These are phyloP conservation scores for Gallinago solitaria DNA, from an alignment of 2,797 vertebrate species.

Conservation along the genomic window DNA sequence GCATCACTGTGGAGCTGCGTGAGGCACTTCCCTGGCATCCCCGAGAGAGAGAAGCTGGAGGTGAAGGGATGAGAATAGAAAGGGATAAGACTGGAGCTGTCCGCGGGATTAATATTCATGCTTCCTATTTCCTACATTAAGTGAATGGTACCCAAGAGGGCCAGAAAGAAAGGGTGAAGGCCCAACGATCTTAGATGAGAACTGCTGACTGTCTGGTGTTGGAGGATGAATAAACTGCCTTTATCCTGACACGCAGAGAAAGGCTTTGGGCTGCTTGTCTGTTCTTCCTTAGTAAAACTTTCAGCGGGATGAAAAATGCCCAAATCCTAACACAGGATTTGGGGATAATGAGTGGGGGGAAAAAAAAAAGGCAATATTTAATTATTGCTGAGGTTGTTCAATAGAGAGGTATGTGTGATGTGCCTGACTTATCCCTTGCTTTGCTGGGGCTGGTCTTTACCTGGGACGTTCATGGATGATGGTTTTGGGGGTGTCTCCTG, in stretches of 20 bases:
- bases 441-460: not conserved
- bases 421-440: not conserved
- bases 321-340: not conserved
- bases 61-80: not conserved
- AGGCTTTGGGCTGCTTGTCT: not conserved
- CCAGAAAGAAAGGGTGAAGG: not conserved
- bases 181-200: not conserved
- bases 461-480: not conserved
- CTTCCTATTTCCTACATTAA: not conserved
- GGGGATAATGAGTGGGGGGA: not conserved
- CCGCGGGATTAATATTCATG: not conserved
- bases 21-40: not conserved
- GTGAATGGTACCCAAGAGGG: not conserved
- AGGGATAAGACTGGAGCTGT: not conserved
- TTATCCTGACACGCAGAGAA: not conserved
- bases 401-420: fast-evolving
- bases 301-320: not conserved
- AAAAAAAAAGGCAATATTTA: not conserved
- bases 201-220: not conserved
- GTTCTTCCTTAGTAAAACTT: not conserved
- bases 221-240: not conserved
- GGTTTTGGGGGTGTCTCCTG: not conserved
- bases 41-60: not conserved
- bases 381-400: not conserved
- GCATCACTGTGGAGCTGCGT: fast-evolving